Evolutionary conservation across 2,888 invertebrate species (phyloP).

Genomic region (Globia sparganii): DNA sequence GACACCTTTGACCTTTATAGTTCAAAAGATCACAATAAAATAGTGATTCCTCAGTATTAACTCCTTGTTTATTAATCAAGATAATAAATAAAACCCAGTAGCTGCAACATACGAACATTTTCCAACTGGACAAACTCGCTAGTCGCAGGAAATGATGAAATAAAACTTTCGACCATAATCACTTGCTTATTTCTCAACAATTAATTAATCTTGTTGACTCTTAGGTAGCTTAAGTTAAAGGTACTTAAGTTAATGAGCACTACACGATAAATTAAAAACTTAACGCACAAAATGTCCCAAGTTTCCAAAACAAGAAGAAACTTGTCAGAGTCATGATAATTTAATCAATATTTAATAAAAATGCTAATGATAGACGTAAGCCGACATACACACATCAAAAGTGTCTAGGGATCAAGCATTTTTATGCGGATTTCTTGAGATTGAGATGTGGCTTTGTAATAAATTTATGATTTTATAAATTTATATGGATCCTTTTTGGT

Average conservation of each 20-base stretch:
- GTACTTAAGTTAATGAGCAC: constrained; percentile 36
- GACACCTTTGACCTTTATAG: constrained; percentile 2
- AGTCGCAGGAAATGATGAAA: constrained; percentile 52
- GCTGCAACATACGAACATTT: constrained; percentile 16
- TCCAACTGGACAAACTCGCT: constrained; percentile 33
- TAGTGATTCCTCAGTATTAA: constrained; percentile 14
- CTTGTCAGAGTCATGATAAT: constrained; percentile 50
- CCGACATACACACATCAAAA: no score
- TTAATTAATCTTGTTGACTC: constrained; percentile 44
- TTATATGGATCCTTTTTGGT: no score
- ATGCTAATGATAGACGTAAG: constrained; percentile 60
- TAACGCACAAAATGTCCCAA: constrained; percentile 33
- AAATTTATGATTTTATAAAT: no score
- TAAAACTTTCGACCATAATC: constrained; percentile 51
- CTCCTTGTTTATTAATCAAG: constrained; percentile 28
- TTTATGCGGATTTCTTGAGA: no score
- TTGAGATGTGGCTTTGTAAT: no score
- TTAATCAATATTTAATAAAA: constrained; percentile 67
- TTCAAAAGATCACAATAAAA: constrained; percentile 19
- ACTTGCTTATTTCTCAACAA: constrained; percentile 51
- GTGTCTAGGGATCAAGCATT: no score
- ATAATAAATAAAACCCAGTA: constrained; percentile 21
- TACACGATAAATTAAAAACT: constrained; percentile 58
- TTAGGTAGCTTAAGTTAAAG: constrained; percentile 8
- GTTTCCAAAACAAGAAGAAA: constrained; percentile 54